Evolutionary conservation across 1,140 invertebrate genomes (phyloP), one percentile per base, ranked within the genome.

Genomic region (Saxidomus purpurata): DNA sequence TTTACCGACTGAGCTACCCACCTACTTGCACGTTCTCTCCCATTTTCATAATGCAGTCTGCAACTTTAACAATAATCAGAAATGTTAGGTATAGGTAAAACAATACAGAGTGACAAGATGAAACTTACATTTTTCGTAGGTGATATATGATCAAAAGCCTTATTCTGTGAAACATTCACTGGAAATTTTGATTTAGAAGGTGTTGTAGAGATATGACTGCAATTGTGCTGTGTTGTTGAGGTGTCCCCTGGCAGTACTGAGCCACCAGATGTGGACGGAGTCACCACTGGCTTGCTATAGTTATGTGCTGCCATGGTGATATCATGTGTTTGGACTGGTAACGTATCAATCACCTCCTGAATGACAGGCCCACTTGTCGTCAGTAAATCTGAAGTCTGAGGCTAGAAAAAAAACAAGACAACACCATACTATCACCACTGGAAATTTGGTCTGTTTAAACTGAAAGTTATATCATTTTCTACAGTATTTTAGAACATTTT

Each of bases 291-390:
- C 43, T 63, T 87, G 40, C 55, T 87, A 31, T 87, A 79, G 80
- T 79, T 88, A n/a, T 88, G 61, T 59, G 55, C 38, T 25, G 49
- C 69, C 17, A 69, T 47, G 22, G 43, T 36, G 3, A 55, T 28
- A 67, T 63, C 28, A 11, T 40, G 40, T 40, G 28, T n/a, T 22
- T n/a, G 9, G 3, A 47, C 49, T n/a, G 59, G 31, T 25, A 67
- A 9, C 22, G 38, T 74, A 49, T 89, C 82, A 31, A 71, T 80
- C 2, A 86, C 61, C 28, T 91, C 82, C 25, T 89, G 83, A 25
- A 89, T 89, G 15, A 85, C 80, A 25, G 85, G 82, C 8, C 86
- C 82, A 25, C n/a, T 25, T 9, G 40, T 15, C 6, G 76, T 19
- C 19, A 22, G 19, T 22, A 71, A 59, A 0, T 79, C 76, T 31